Evolutionary conservation across 2,888 invertebrate genomes (phyloP).

Genomic region (Ferrisia virgata): DNA sequence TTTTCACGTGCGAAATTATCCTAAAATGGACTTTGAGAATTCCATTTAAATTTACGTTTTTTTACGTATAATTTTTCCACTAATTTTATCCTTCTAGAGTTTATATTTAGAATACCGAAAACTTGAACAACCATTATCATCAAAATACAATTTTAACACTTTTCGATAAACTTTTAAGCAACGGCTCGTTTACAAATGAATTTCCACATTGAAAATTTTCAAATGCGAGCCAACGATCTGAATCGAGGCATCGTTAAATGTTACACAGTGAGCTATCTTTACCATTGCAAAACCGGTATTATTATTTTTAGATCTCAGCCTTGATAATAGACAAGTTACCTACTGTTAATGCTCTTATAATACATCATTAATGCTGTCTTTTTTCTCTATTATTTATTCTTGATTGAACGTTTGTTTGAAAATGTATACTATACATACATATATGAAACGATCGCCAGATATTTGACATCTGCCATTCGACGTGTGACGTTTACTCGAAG

Average conservation of each 20-base stretch:
- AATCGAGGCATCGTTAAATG: not conserved
- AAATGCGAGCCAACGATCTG: constrained; percentile 7
- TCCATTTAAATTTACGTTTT: not conserved
- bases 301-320: constrained; percentile 28
- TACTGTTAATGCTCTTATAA: constrained; percentile 12
- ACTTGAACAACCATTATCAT: not conserved
- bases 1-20: not conserved
- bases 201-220: not conserved
- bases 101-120: not conserved
- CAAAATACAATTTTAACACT: not conserved
- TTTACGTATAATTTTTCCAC: not conserved
- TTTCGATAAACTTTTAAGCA: not conserved
- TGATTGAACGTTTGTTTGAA: not conserved
- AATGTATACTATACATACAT: not conserved
- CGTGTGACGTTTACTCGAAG: not conserved
- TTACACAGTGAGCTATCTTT: not conserved
- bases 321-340: constrained; percentile 22
- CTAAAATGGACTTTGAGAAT: not conserved
- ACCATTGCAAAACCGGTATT: constrained; percentile 22
- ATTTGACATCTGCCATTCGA: not conserved
- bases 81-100: not conserved
- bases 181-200: not conserved
- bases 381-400: constrained; percentile 10
- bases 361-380: not conserved
- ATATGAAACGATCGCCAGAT: not conserved